These are phyloP conservation scores for Onychostoma macrolepis DNA, from an alignment of 2,113 vertebrate genomes.

Conservation along the genomic window DNA sequence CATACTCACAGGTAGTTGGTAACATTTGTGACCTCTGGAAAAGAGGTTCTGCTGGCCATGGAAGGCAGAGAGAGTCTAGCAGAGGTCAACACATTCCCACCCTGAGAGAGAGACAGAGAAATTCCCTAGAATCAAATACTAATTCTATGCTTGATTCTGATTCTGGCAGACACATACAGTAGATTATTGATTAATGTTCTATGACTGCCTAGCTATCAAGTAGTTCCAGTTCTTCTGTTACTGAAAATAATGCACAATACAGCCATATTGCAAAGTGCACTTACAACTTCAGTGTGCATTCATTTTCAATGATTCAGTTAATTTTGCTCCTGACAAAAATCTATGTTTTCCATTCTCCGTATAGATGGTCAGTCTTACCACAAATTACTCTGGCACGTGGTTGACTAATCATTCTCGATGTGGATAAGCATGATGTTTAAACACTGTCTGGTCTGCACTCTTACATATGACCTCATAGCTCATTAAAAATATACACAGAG, in stretches of 20 bases:
- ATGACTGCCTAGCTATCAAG: neutral
- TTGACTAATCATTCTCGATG: constrained; percentile 29
- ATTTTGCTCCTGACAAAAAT: neutral
- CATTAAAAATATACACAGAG: neutral
- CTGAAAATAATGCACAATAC: neutral
- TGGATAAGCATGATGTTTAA: constrained; percentile 34
- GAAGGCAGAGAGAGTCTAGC: constrained; percentile 89
- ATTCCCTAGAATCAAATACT: neutral
- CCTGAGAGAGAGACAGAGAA: constrained; percentile 69
- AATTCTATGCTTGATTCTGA: neutral
- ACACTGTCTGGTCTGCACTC: constrained; percentile 5
- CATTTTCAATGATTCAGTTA: neutral
- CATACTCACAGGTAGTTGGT: constrained; percentile 93
- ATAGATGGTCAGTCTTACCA: neutral
- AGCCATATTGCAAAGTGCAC: neutral
- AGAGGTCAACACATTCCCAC: constrained; percentile 88
- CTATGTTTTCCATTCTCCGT: neutral
- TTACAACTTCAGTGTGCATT: neutral
- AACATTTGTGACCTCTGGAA: constrained; percentile 90
- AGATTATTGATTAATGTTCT: neutral
- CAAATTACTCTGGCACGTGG: constrained; percentile 23
- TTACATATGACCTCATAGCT: constrained; percentile 2
- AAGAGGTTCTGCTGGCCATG: constrained; percentile 90
- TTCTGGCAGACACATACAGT: neutral
- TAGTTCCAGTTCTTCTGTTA: neutral